phyloP scores from a whole-genome alignment of 2,797 vertebrate genomes.

The Semaprochilodus insignis region DNA sequence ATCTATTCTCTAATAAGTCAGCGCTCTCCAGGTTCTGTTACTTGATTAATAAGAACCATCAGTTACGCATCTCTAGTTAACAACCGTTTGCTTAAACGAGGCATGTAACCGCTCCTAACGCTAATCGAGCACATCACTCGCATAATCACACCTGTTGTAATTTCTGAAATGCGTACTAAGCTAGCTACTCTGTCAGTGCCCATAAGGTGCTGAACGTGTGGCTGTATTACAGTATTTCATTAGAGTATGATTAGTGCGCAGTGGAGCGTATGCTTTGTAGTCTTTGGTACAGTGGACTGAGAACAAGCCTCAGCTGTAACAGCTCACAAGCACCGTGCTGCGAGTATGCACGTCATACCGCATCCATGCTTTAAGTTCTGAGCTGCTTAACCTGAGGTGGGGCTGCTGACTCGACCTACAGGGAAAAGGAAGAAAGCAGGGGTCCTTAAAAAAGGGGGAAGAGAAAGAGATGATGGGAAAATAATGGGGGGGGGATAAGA shows the following conservation, averaged over 20 bases:
- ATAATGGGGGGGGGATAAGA: not conserved
- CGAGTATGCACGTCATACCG: slow-evolving; percentile 13
- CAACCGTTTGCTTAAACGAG: slow-evolving; percentile 10
- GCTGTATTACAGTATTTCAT: slow-evolving; percentile 9
- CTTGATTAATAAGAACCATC: not conserved
- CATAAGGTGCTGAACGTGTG: slow-evolving; percentile 1
- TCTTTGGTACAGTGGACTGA: slow-evolving; percentile 3
- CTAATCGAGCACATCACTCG: not conserved
- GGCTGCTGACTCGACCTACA: slow-evolving; percentile 4
- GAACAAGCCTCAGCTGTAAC: slow-evolving; percentile 8
- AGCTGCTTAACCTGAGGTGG: slow-evolving; percentile 14
- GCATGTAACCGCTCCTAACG: not conserved
- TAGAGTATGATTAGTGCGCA: slow-evolving; percentile 3
- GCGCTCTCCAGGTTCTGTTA: not conserved
- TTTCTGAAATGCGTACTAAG: slow-evolving; percentile 4
- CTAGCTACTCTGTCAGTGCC: slow-evolving; percentile 15
- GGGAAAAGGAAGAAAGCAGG: not conserved
- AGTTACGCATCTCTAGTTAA: not conserved
- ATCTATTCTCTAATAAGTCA: not conserved
- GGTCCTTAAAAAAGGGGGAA: not conserved
- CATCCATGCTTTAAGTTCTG: slow-evolving; percentile 4
- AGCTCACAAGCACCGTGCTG: slow-evolving; percentile 1
- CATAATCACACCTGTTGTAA: slow-evolving; percentile 25
- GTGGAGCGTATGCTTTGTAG: not conserved
- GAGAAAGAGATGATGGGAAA: not conserved